phyloP scores from a whole-genome alignment of 2,113 vertebrate species.

The Apodemus speciosus region DNA sequence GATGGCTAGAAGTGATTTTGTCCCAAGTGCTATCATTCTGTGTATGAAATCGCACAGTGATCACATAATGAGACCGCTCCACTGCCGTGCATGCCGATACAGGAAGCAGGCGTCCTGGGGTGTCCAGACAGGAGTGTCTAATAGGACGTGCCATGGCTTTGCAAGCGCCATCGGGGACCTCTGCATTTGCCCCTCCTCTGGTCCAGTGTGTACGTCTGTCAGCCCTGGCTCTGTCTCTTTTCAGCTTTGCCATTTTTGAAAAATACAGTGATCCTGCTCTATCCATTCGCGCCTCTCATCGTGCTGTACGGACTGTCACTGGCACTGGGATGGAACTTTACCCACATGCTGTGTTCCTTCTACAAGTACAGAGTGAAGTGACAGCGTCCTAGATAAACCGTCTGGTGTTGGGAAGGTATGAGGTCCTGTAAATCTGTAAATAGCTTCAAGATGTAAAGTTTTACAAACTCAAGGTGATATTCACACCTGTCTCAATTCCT shows the following conservation, averaged over 20 bases:
- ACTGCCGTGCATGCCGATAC: too few species aligned
- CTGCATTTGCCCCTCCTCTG: background rate
- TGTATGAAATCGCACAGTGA: background rate
- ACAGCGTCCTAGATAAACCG: background rate
- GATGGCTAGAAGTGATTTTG: background rate
- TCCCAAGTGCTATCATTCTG: background rate
- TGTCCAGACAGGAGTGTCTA: background rate
- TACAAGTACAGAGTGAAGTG: slow-evolving; percentile 94
- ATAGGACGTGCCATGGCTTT: background rate
- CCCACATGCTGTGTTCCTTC: slow-evolving; percentile 93
- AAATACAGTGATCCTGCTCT: slow-evolving; percentile 95
- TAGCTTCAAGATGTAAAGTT: slow-evolving; percentile 73
- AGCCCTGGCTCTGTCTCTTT: slow-evolving; percentile 22
- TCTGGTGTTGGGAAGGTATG: slow-evolving; percentile 52
- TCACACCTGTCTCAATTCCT: slow-evolving; percentile 84
- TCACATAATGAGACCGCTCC: too few species aligned
- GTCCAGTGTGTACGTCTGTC: background rate
- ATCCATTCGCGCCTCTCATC: slow-evolving; percentile 93
- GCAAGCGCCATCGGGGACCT: background rate
- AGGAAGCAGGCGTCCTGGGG: background rate
- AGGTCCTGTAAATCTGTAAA: slow-evolving; percentile 71
- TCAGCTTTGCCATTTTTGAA: slow-evolving; percentile 96
- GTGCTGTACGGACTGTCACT: slow-evolving; percentile 95
- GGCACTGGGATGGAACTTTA: slow-evolving; percentile 97
- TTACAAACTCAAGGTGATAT: slow-evolving; percentile 86